phyloP scores from a whole-genome alignment of 35 echinoderm and acorn worm genomes.

The Anneissia japonica region DNA sequence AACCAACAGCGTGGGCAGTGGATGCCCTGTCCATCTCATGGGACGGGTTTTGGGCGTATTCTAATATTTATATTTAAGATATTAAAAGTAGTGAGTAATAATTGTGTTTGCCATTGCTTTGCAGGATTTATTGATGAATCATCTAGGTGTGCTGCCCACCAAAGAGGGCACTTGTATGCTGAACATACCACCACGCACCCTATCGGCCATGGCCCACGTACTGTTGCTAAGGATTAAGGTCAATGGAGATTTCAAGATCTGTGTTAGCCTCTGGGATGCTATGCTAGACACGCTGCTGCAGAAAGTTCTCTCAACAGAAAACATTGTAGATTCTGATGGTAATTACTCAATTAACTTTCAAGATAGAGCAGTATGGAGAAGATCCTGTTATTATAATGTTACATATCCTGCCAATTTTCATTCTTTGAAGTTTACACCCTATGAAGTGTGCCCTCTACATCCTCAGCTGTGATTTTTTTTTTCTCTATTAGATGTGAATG shows the following conservation, averaged over 20 bases:
- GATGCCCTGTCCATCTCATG: too few relatives aligned
- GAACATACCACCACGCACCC: slow-evolving; percentile 62
- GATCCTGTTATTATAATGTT: too few relatives aligned
- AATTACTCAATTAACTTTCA: not conserved
- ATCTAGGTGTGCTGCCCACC: slow-evolving; percentile 57
- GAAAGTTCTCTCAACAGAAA: slow-evolving; percentile 44
- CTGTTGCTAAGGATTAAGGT: slow-evolving; percentile 12
- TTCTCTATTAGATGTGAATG: slow-evolving; percentile 78
- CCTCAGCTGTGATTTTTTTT: too few relatives aligned
- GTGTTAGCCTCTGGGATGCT: slow-evolving; percentile 58
- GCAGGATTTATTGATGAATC: slow-evolving; percentile 42
- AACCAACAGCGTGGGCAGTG: too few relatives aligned
- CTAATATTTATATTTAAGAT: not conserved
- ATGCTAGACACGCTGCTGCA: slow-evolving; percentile 67
- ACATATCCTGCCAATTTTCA: too few relatives aligned
- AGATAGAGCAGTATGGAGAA: too few relatives aligned
- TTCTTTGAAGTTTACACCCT: too few relatives aligned
- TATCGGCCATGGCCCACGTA: slow-evolving; percentile 81
- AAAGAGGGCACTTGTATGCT: slow-evolving; percentile 59
- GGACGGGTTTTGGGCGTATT: too few relatives aligned
- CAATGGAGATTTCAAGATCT: slow-evolving; percentile 27
- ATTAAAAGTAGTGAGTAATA: not conserved
- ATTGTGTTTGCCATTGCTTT: not conserved
- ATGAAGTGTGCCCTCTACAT: too few relatives aligned
- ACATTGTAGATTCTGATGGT: slow-evolving; percentile 56